Evolutionary conservation across 2,888 invertebrate genomes (phyloP).

Genomic region (Timema podura): DNA sequence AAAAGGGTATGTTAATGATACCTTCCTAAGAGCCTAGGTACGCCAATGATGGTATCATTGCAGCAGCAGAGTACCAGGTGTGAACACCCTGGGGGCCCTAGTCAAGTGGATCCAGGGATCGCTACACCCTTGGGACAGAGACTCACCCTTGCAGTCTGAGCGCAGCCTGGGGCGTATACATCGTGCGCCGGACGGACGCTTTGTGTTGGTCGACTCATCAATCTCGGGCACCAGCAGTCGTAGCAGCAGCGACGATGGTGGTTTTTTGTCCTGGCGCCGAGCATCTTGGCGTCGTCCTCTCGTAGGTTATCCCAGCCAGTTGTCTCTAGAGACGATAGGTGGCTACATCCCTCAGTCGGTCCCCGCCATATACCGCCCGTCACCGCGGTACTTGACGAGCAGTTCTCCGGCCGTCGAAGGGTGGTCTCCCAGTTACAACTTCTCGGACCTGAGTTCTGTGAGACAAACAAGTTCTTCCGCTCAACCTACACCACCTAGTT

Average conservation of each 20-base stretch:
- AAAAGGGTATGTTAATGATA: no score
- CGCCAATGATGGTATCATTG: constrained; percentile 27
- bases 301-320: constrained; percentile 61
- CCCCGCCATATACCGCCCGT: constrained; percentile 41
- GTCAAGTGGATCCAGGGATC: constrained; percentile 56
- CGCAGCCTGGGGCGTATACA: constrained; percentile 60
- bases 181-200: constrained; percentile 69
- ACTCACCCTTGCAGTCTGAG: background rate
- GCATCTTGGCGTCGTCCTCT: constrained; percentile 63
- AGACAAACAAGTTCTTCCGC: constrained; percentile 75
- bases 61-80: constrained; percentile 87
- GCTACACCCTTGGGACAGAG: constrained; percentile 69
- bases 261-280: constrained; percentile 71
- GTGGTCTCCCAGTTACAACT: constrained; percentile 66
- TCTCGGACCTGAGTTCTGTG: constrained; percentile 84
- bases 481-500: constrained; percentile 63
- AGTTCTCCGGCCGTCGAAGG: constrained; percentile 27
- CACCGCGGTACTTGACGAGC: constrained; percentile 48
- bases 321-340: constrained; percentile 56
- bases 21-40: no score
- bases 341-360: constrained; percentile 32
- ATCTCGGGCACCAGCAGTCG: constrained; percentile 42
- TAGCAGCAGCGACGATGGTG: constrained; percentile 71
- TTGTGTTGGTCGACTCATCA: constrained; percentile 56
- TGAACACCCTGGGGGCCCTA: constrained; percentile 63